Conservation (phyloP, 2,888 invertebrate genomes). For the Volucella zonaria region DNA sequence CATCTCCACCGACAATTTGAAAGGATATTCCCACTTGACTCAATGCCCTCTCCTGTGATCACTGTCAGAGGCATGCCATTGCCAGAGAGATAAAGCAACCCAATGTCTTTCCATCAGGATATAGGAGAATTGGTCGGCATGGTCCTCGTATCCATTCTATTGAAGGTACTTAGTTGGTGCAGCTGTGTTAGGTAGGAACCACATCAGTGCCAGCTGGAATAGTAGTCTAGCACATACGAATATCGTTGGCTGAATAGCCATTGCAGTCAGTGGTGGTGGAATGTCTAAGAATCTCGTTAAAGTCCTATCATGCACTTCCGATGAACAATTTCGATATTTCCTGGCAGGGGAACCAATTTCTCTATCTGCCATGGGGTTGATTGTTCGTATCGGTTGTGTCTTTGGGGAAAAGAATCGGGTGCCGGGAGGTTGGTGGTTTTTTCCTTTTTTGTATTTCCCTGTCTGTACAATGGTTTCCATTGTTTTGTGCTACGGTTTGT, state of each 20-base stretch:
- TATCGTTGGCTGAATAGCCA: slow-evolving; percentile 46
- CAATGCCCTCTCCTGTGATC: slow-evolving; percentile 39
- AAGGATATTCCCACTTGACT: slow-evolving; percentile 68
- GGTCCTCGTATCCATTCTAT: background rate
- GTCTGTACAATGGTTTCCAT: slow-evolving; percentile 21
- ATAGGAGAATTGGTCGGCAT: background rate
- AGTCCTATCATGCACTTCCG: slow-evolving; percentile 72
- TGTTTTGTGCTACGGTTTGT: slow-evolving; percentile 60
- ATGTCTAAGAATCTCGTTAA: slow-evolving; percentile 70
- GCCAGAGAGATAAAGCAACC: slow-evolving; percentile 46
- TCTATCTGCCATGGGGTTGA: slow-evolving; percentile 44
- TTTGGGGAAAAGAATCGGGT: slow-evolving; percentile 18
- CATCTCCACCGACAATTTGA: slow-evolving; percentile 60
- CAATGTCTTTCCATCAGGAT: slow-evolving; percentile 37
- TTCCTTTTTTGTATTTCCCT: background rate
- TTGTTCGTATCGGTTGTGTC: slow-evolving; percentile 17
- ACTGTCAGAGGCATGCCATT: slow-evolving; percentile 42
- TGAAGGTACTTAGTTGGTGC: slow-evolving; percentile 44
- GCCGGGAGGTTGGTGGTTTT: slow-evolving; percentile 16
- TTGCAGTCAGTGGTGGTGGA: slow-evolving; percentile 36
- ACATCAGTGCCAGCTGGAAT: background rate
- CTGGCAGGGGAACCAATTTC: slow-evolving; percentile 67
- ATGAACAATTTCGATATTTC: slow-evolving; percentile 71
- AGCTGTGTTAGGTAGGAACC: slow-evolving; percentile 8
- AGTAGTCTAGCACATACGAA: slow-evolving; percentile 24